Conservation (phyloP, 1,140 invertebrate species). For the Maniola jurtina region DNA sequence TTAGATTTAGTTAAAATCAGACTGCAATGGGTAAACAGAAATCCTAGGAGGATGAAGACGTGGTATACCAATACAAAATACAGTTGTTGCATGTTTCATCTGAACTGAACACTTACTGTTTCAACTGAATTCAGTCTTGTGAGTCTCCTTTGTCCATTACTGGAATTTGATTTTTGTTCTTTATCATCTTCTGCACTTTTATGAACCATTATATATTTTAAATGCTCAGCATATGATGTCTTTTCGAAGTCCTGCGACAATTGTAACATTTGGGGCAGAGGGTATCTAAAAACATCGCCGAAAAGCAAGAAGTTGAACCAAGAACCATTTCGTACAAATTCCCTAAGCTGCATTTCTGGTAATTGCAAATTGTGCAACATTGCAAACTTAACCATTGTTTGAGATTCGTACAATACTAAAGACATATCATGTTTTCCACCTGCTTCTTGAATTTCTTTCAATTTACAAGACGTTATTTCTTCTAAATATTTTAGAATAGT, state of each 20-base stretch:
- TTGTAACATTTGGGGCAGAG: slow-evolving; percentile 78
- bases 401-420: slow-evolving; percentile 75
- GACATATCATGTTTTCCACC: slow-evolving; percentile 67
- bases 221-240: slow-evolving; percentile 77
- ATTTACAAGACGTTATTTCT: slow-evolving; percentile 54
- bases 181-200: slow-evolving; percentile 67
- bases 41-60: too few relatives aligned
- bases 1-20: too few relatives aligned
- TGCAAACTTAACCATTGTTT: slow-evolving; percentile 81
- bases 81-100: too few relatives aligned
- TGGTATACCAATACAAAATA: too few relatives aligned
- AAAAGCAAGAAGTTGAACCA: slow-evolving; percentile 84
- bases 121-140: slow-evolving; percentile 66
- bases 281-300: slow-evolving; percentile 82
- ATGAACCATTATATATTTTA: slow-evolving; percentile 77
- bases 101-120: slow-evolving; percentile 62
- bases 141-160: slow-evolving; percentile 63
- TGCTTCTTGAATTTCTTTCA: slow-evolving; percentile 55
- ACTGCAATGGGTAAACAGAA: too few relatives aligned
- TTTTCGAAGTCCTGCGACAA: slow-evolving; percentile 76
- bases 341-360: slow-evolving; percentile 78
- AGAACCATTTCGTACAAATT: slow-evolving; percentile 78
- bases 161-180: slow-evolving; percentile 56
- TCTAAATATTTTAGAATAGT: slow-evolving; percentile 72
- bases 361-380: slow-evolving; percentile 77